These are phyloP conservation scores for Papilio dardanus DNA, from an alignment of 1,140 invertebrate species.

Conservation along the genomic window DNA sequence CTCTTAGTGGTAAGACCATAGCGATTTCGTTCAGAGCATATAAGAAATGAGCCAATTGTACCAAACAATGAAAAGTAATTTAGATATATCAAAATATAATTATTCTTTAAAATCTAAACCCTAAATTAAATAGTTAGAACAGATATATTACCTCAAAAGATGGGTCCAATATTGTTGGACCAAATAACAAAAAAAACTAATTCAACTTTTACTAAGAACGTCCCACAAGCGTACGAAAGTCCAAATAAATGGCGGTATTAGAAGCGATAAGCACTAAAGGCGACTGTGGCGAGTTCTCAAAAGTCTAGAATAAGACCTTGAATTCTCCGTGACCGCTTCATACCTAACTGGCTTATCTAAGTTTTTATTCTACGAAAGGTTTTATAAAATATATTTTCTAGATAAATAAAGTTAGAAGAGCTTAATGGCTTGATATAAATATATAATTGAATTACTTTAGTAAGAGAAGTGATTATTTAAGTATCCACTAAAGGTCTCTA, in stretches of 20 bases:
- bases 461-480: no score
- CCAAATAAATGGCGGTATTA: conserved; percentile 8
- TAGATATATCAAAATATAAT: no score
- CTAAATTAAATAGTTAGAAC: neutral
- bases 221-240: neutral
- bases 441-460: no score
- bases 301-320: conserved; percentile 23
- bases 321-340: conserved; percentile 5
- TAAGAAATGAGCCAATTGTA: no score
- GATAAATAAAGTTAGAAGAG: neutral
- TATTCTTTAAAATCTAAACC: no score
- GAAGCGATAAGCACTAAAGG: conserved; percentile 9
- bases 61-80: no score
- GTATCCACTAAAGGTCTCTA: no score
- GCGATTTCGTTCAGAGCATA: no score
- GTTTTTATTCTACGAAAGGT: neutral
- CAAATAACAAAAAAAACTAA: neutral
- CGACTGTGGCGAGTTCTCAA: conserved; percentile 6
- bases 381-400: neutral
- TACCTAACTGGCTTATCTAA: conserved; percentile 1
- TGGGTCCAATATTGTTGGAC: neutral
- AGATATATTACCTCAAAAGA: neutral
- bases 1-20: no score
- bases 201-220: conserved; percentile 1
- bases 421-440: no score